Evolutionary conservation across 1,140 invertebrate species (phyloP), one percentile per base, ranked within the genome.

Genomic region (Bombus consobrinus): DNA sequence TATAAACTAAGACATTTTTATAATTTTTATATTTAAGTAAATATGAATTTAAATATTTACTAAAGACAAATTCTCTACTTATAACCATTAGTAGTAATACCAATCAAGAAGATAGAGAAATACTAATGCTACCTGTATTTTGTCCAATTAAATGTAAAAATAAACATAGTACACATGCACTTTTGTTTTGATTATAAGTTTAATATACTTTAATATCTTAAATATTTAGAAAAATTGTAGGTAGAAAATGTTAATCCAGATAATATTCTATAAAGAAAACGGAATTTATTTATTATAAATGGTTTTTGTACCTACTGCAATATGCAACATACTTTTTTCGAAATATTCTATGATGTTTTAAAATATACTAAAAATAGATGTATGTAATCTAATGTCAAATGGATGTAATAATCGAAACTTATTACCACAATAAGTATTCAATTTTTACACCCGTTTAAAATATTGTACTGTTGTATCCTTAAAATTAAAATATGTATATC

Each of bases 401-500:
- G 57, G 47, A 84, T 68, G 74, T 84, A 62, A 78, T 66, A 74
- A 59, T 89, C 32, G 78, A 78, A 87, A 64, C 75, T 28, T 66
- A 62, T 82, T 76, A 82, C 28, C 37, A 10, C 12, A 13, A 59
- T 59, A 28, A 15, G 8, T 64, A 18, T 47, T 57, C 13, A 22
- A 82, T 62, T 75, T 74, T 75, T 69, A 79, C 39, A 53, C 39
- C 39, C 39, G 0, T 59, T 22, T 39, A 32, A 72, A 15, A 84
- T 22, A 37, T 66, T 81, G 78, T 66, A 71, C 71, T 85, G 71
- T 10, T 80, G 74, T 68, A 83, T 34, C 53, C 64, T 90, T 81
- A 85, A 22, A 41, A 87, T 89, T 74, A 84, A 84, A 89, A 66
- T 22, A 75, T 85, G 64, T 89, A 87, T 12, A 59, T 87, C 76